These are phyloP conservation scores for Saccostrea echinata DNA, from an alignment of 1,140 invertebrate genomes.

Conservation along the genomic window DNA sequence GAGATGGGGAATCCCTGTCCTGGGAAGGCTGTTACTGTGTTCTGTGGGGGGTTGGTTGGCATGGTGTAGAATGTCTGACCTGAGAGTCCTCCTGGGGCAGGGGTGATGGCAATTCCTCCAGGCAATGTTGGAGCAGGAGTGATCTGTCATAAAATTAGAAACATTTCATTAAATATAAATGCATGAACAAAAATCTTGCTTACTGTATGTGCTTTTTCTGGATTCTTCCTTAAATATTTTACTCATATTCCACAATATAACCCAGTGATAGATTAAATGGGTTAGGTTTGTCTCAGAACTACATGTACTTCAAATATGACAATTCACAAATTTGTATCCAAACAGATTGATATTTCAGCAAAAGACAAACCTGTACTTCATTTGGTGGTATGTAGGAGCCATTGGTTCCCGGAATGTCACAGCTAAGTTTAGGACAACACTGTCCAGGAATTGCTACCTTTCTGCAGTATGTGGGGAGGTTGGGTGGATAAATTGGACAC, in stretches of 20 bases:
- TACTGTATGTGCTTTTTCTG: no score
- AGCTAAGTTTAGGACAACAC: constrained; percentile 62
- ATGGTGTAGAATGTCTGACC: not conserved
- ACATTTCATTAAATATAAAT: not conserved
- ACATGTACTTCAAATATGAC: no score
- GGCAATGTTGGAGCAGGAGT: constrained; percentile 51
- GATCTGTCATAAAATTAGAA: not conserved
- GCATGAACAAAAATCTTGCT: no score
- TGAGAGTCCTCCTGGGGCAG: not conserved
- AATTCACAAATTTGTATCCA: no score
- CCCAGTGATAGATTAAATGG: no score
- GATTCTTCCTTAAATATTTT: no score
- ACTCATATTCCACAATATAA: no score
- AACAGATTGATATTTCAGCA: no score
- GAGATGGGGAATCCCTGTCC: constrained; percentile 55
- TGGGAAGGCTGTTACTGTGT: constrained; percentile 43
- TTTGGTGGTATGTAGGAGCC: constrained; percentile 59
- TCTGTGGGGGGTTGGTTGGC: constrained; percentile 36
- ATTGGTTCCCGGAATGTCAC: constrained; percentile 60
- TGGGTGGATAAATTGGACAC: constrained; percentile 58
- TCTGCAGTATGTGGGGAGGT: constrained; percentile 59
- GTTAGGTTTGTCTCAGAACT: no score
- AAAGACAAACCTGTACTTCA: constrained; percentile 51
- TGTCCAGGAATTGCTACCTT: constrained; percentile 59
- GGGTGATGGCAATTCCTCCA: constrained; percentile 34